These are phyloP conservation scores for Galerucella calmariensis DNA, from an alignment of 2,888 invertebrate genomes.

Conservation along the genomic window DNA sequence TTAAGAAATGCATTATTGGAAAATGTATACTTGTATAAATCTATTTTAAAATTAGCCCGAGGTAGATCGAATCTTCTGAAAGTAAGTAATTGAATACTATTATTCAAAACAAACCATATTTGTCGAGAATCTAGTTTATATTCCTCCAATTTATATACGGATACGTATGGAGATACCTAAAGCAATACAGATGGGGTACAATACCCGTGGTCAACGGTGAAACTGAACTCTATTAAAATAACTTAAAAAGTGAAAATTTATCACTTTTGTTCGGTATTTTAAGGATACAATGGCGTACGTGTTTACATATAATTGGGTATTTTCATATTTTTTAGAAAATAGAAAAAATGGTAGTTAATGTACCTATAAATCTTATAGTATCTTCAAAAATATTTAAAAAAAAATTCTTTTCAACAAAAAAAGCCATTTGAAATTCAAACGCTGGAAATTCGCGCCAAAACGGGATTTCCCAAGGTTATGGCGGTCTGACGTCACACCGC, in stretches of 20 bases:
- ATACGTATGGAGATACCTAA: background rate
- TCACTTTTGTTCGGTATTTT: background rate
- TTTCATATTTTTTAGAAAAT: too few species aligned
- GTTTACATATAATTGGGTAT: background rate
- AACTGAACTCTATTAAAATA: slow-evolving; percentile 15
- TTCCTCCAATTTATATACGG: slow-evolving; percentile 5
- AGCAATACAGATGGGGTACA: slow-evolving; percentile 3
- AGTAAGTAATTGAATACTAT: slow-evolving; percentile 18
- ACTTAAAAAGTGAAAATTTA: slow-evolving; percentile 7
- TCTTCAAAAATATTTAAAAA: too few species aligned
- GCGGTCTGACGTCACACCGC: too few species aligned
- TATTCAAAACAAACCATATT: slow-evolving; percentile 17
- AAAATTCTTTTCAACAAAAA: too few species aligned
- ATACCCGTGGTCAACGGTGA: slow-evolving; percentile 13
- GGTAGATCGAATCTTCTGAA: background rate
- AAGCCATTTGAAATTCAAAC: too few species aligned
- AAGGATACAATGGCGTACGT: background rate
- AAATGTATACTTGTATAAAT: background rate
- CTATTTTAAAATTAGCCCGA: slow-evolving; percentile 8
- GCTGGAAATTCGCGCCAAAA: too few species aligned
- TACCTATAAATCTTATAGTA: too few species aligned
- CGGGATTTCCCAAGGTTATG: too few species aligned
- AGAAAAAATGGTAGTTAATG: too few species aligned
- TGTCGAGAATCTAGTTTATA: slow-evolving; percentile 14
- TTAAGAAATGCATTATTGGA: slow-evolving; percentile 3